These are phyloP conservation scores for Cyrtorhinus lividipennis DNA, from an alignment of 1,140 invertebrate genomes.

Conservation along the genomic window DNA sequence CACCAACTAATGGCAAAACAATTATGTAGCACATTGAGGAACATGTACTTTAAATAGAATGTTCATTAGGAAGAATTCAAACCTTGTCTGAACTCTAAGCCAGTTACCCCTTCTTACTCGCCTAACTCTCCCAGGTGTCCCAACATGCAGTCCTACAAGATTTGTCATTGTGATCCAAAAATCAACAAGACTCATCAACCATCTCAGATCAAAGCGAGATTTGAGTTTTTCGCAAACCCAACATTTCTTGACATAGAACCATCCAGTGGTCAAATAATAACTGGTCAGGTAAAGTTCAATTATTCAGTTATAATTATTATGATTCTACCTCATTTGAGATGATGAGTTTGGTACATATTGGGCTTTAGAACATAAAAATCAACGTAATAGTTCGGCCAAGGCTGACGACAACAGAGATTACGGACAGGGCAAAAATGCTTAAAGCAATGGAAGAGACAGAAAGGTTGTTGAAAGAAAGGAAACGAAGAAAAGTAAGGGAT, in stretches of 20 bases:
- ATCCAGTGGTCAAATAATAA: not conserved
- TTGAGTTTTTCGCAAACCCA: constrained; percentile 1
- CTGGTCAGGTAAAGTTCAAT: not conserved
- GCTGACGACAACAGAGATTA: not conserved
- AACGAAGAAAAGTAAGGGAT: not conserved
- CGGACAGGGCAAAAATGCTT: not conserved
- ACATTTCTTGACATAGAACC: not conserved
- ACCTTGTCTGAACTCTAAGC: not conserved
- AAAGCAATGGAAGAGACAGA: not conserved
- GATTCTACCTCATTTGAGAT: not conserved
- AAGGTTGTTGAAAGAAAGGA: not conserved
- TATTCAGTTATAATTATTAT: too few species aligned
- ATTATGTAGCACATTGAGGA: too few species aligned
- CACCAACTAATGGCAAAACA: too few species aligned
- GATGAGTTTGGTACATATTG: not conserved
- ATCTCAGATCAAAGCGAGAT: not conserved
- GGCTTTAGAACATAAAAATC: not conserved
- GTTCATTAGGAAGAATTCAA: not conserved
- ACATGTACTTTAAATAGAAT: too few species aligned
- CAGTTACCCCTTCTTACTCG: too few species aligned
- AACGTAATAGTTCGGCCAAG: not conserved
- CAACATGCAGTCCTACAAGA: not conserved
- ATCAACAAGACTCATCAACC: not conserved
- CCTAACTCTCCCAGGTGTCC: not conserved
- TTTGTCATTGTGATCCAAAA: constrained; percentile 6